phyloP scores from a whole-genome alignment of 2,113 vertebrate genomes.

The Anolis sagrei region DNA sequence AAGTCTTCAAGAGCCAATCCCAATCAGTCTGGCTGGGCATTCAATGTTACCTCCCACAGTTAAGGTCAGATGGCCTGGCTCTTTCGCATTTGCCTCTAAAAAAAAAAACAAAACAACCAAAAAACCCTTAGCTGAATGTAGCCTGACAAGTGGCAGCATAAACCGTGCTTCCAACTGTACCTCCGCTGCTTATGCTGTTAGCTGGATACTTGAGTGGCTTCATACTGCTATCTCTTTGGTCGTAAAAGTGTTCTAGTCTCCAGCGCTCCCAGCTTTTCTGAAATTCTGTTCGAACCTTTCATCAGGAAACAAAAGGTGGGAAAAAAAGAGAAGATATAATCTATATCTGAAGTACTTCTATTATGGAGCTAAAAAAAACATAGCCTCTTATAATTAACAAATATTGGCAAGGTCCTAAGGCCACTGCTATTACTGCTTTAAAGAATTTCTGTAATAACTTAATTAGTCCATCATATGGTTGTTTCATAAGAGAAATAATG shows the following conservation, averaged over 20 bases:
- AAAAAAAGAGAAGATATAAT: slow-evolving; percentile 33
- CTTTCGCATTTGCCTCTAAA: slow-evolving; percentile 12
- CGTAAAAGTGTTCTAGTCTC: slow-evolving; percentile 75
- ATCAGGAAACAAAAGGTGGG: slow-evolving; percentile 43
- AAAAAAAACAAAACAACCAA: slow-evolving; percentile 23
- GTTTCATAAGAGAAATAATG: slow-evolving; percentile 50
- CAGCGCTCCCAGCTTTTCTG: slow-evolving; percentile 83
- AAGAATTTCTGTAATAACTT: slow-evolving; percentile 46
- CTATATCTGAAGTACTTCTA: slow-evolving; percentile 52
- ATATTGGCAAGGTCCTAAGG: slow-evolving; percentile 60
- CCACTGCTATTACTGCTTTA: slow-evolving; percentile 44
- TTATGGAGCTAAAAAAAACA: slow-evolving; percentile 49
- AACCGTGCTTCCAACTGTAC: slow-evolving; percentile 74
- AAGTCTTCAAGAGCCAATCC: slow-evolving; percentile 54
- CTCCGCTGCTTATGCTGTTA: slow-evolving; percentile 80
- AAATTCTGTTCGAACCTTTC: slow-evolving; percentile 83
- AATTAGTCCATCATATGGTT: slow-evolving; percentile 32
- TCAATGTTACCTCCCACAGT: slow-evolving; percentile 43
- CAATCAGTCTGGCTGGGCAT: slow-evolving; percentile 53
- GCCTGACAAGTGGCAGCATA: slow-evolving; percentile 74
- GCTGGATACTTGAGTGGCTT: slow-evolving; percentile 79
- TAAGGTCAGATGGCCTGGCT: slow-evolving; percentile 44
- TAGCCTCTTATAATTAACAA: slow-evolving; percentile 51
- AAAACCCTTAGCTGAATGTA: slow-evolving; percentile 76
- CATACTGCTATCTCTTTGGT: slow-evolving; percentile 80